phyloP scores from a whole-genome alignment of 2,113 vertebrate species.

The Melospiza georgiana region DNA sequence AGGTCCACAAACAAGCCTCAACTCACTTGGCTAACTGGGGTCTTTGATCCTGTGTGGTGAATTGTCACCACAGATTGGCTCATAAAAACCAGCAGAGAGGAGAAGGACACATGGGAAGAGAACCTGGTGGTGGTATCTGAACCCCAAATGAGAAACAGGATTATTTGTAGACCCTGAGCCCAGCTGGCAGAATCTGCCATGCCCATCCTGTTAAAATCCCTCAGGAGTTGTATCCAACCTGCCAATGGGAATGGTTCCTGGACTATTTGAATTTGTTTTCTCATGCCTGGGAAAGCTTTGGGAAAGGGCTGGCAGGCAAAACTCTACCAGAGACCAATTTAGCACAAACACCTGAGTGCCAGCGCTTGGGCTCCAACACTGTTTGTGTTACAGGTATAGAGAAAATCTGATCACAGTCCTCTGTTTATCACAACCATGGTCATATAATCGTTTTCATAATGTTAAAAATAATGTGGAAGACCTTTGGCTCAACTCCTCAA shows the following conservation, averaged over 20 bases:
- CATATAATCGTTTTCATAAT: not conserved
- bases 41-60: not conserved
- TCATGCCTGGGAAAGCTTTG: not conserved
- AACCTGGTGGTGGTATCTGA: not conserved
- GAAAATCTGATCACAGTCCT: not conserved
- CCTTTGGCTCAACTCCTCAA: not conserved
- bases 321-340: not conserved
- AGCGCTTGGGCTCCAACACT: not conserved
- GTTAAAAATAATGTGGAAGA: not conserved
- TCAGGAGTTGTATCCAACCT: not conserved
- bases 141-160: not conserved
- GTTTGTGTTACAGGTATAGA: not conserved
- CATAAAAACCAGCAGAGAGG: not conserved
- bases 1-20: not conserved
- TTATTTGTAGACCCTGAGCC: not conserved
- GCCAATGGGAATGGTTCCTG: not conserved
- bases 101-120: not conserved
- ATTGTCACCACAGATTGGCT: not conserved
- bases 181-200: not conserved
- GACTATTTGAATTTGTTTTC: not conserved
- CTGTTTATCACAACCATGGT: not conserved
- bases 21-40: not conserved
- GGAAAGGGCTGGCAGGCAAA: not conserved
- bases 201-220: not conserved
- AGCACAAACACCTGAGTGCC: not conserved